Evolutionary conservation across 2,797 vertebrate genomes (phyloP), one percentile per base, ranked within the genome.

Genomic region (Neosilurus mollespiculum): DNA sequence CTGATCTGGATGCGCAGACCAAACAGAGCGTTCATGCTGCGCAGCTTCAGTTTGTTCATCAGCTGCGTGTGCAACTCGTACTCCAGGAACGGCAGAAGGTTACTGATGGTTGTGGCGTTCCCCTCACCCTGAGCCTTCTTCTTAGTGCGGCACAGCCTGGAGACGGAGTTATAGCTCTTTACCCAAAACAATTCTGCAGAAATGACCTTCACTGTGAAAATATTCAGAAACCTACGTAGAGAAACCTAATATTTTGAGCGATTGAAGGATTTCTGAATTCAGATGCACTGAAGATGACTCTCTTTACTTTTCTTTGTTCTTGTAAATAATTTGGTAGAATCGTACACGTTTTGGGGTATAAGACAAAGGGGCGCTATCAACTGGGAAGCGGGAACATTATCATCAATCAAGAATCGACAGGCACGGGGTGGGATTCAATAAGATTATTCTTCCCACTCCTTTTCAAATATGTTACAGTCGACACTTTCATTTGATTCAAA

Each of bases 21-120:
- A 83, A 99, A 99, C 78, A 99, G 91, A 1, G 97, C 96, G 1
- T 99, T 99, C 98, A 99, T 99, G 87, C 95, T 96, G 51, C 96
- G 96, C 81, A 99, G 93, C 87, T 99, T 99, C 69, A 99, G 93
- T 72, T 99, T 99, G 92, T 98, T 99, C 97, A 99, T 98, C 86
- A 99, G 93, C 81, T 99, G 98, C 0, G 97, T 99, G 92, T 99
- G 98, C 5, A 99, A 94, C 91, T 99, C 98, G 16, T 99, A 99
- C 85, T 99, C 98, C 96, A 99, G 98, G 89, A 99, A 99, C 1
- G 98, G 98, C 88, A 99, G 87, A 84, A 99, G 94, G 92, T 98
- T 99, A 88, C 98, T 99, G 91, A 99, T 98, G 37, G 94, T 93
- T 0, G 97, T 99, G 0, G 98, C 98, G 1, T 99, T 99, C 53